Base-by-base conservation (phyloP, 1,140 invertebrate species). In the Drosophila carrolli region DNA sequence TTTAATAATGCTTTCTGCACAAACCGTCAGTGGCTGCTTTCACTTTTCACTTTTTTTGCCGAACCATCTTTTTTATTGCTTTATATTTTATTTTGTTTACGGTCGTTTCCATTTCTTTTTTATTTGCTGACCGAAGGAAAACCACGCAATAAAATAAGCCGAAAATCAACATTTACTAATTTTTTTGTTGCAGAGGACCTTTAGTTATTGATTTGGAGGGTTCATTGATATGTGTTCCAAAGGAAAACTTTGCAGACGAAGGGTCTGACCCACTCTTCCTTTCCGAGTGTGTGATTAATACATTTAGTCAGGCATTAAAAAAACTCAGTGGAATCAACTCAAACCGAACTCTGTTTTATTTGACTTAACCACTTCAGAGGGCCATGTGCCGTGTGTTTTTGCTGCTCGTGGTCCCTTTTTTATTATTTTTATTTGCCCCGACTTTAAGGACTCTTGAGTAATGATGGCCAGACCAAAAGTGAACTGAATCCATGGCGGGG, bases 391-490 rank as follows among this genome's bases (percentile, higher is more conserved):
- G 72, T 75, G 71, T 53, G 27, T 72, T 72, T 72, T 48, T 53
- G 27, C 27, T 53, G 27, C n/a, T n/a, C 35, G 27, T 19, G 19
- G 14, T 46, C 50, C 43, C 29, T 55, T 63, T 54, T 47, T 58
- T 59, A 57, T 70, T 71, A 57, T 71, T 72, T 72, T 58, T 58
- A 71, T 71, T 72, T 48, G 41, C 51, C 46, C 56, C 44, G 66
- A 72, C 65, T 72, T 58, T 75, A 75, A 75, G 73, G 73, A 75
- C 81, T 88, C 81, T 85, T 85, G 84, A 88, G 81, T 85, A 85
- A 82, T 81, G 81, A 77, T 70, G 74, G 74, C 75, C 63, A 77
- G 75, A 77, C 74, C 75, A 77, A 77, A 77, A 77, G 74, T 61
- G 56, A 79, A 78, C 78, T 71, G 73, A 81, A 82, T 82, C 62